Base-by-base conservation (phyloP, 2,113 vertebrate genomes). In the Tapirus terrestris region DNA sequence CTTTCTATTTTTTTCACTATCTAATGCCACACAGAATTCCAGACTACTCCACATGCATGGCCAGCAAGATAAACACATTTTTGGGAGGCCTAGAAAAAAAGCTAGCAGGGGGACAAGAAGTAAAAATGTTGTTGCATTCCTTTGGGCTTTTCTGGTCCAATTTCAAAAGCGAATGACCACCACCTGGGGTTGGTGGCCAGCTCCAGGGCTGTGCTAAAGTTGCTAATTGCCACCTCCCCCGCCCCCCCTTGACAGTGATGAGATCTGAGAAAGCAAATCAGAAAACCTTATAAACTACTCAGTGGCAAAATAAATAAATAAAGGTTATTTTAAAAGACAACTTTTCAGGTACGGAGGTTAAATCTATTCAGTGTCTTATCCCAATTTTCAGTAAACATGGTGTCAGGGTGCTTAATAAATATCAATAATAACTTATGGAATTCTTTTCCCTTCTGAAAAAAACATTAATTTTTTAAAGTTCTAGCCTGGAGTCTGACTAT, bases 51-150 rank as follows among this genome's bases (percentile, higher is more conserved):
- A 83, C 80, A 97, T 45, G 70, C 87, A 67, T 4, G 56, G 80
- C 39, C 60, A 76, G 95, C 93, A 98, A 98, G 45, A 91, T 63
- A 98, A 97, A 96, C 63, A 98, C 77, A 70, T 73, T 88, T 73
- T 77, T 23, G 21, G 67, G 77, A 93, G 23, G 51, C 25, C 86
- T 29, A 83, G 87, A 65, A 56, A 92, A 53, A 75, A 97, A 77
- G 3, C 68, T 88, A 88, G 94, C 86, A 94, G 77, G 18, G 93
- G n/a, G 53, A 53, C 25, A 94, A 83, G 70, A 73, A 96, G 48
- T 79, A 83, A 96, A 97, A 97, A 93, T 53, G 51, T 27, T 91
- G 56, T n/a, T 81, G 70, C 63, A 53, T 81, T 97, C 96, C 88
- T 94, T 96, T 95, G 85, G 75, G 4, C 73, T 97, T 51, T 85